Evolutionary conservation across 2,888 invertebrate species (phyloP).

Genomic region (Melipona bicolor): DNA sequence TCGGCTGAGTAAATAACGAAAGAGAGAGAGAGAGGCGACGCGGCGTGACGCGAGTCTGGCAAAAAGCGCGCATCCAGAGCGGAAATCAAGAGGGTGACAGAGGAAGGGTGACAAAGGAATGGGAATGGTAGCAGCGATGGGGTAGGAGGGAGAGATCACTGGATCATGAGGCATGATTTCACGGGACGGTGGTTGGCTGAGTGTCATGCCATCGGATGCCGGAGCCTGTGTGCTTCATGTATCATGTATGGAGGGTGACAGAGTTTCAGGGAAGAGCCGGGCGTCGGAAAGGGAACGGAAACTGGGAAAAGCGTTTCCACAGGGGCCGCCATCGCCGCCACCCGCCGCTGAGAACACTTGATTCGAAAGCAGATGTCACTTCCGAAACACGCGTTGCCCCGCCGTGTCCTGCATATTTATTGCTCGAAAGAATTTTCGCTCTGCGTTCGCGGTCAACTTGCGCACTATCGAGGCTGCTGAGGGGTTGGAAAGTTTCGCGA

Average conservation of each 20-base stretch:
- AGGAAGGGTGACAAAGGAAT: slow-evolving; percentile 44
- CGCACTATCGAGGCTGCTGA: too few relatives aligned
- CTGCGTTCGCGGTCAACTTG: too few relatives aligned
- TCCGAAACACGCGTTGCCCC: slow-evolving; percentile 60
- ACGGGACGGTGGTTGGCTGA: slow-evolving; percentile 80
- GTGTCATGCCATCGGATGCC: slow-evolving; percentile 78
- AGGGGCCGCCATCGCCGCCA: slow-evolving; percentile 1
- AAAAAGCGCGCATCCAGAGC: slow-evolving; percentile 38
- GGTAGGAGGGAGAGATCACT: slow-evolving; percentile 57
- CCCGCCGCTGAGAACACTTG: slow-evolving; percentile 68
- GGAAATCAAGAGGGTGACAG: slow-evolving; percentile 51
- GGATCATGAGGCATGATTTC: slow-evolving; percentile 81
- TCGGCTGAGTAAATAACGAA: slow-evolving; percentile 23
- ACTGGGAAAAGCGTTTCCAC: slow-evolving; percentile 66
- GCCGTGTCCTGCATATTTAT: slow-evolving; percentile 62
- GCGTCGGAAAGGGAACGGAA: slow-evolving; percentile 68
- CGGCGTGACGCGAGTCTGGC: slow-evolving; percentile 20
- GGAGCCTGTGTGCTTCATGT: slow-evolving; percentile 74
- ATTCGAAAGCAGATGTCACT: slow-evolving; percentile 75
- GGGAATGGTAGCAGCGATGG: slow-evolving; percentile 8
- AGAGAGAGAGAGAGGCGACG: not conserved
- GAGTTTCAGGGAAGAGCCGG: slow-evolving; percentile 42
- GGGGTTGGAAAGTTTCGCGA: too few relatives aligned
- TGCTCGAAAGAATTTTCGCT: slow-evolving; percentile 28
- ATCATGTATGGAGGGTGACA: slow-evolving; percentile 74